Evolutionary conservation across 1,140 invertebrate species (phyloP).

Genomic region (Rhopalosiphum padi): DNA sequence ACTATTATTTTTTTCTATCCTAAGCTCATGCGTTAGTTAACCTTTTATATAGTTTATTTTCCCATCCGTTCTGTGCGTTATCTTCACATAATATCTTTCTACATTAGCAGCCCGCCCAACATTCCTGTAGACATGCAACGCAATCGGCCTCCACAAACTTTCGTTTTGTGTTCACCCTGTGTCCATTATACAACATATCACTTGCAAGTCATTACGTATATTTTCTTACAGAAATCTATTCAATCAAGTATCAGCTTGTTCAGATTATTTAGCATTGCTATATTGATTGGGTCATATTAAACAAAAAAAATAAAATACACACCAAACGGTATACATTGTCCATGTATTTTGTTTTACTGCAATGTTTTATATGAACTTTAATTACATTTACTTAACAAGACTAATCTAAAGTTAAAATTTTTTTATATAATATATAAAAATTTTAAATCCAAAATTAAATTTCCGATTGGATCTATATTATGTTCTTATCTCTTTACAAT

Average conservation of each 20-base stretch:
- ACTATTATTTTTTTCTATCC: constrained; percentile 13
- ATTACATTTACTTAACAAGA: background rate
- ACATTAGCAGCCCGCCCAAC: background rate
- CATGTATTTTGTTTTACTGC: background rate
- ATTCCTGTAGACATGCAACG: constrained; percentile 8
- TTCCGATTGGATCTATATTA: background rate
- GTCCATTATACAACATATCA: background rate
- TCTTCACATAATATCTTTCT: background rate
- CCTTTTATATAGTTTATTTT: constrained; percentile 30
- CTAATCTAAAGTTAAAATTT: background rate
- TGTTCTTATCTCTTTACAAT: background rate
- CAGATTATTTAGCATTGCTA: background rate
- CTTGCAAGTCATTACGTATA: background rate
- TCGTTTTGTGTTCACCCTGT: background rate
- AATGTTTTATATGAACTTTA: background rate
- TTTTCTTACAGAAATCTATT: background rate
- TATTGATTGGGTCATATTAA: background rate
- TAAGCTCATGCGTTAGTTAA: background rate
- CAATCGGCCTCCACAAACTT: background rate
- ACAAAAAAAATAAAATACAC: background rate
- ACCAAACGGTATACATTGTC: background rate
- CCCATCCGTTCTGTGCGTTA: background rate
- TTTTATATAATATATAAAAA: background rate
- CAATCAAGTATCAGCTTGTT: background rate
- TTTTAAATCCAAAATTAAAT: background rate